Base-by-base conservation (phyloP, 2,888 invertebrate genomes). In the Drosophila macrothrix region DNA sequence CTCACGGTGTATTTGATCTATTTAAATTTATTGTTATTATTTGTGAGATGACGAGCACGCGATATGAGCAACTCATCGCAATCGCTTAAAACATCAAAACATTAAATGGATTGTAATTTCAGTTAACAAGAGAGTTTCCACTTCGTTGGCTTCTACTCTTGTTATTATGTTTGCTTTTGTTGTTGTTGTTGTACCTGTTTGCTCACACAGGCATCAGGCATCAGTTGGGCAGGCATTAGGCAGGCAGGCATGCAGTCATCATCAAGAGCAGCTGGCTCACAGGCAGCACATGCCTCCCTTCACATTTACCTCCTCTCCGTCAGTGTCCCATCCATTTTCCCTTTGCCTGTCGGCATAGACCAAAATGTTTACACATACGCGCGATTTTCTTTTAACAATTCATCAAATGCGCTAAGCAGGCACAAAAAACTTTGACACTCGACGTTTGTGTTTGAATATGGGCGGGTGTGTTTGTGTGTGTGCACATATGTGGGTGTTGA, bases 361-460 rank as follows among this genome's bases (percentile, higher is more conserved):
- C 84, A 81, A 75, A 73, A 76, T 88, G 83, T 84, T 88, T 85
- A 90, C 90, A 87, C 84, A 86, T 84, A 90, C 87, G 84, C 84
- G 80, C 85, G 82, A 82, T 81, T 90, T 86, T 83, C 88, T 83
- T 84, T 89, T 80, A 84, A 83, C 89, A 91, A 90, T 90, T 91
- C 91, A 90, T 90, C 91, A 90, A 91, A 83, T 79, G 82, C 79
- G 80, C 73, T 83, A 84, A 90, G 86, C 82, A 84, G 74, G 77
- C 79, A 77, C 83, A 84, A 75, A 88, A 85, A 90, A 87, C 78
- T 87, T 90, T 90, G 90, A 89, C 90, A 90, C 88, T 82, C 85
- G 76, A 85, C 80, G 88, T 80, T 75, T 77, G 76, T 82, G 76
- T 73, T 74, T 83, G 74, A 29, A 39, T 60, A 43, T 67, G 52